Conservation (phyloP, 2,113 vertebrate genomes). For the Chionomys nivalis region DNA sequence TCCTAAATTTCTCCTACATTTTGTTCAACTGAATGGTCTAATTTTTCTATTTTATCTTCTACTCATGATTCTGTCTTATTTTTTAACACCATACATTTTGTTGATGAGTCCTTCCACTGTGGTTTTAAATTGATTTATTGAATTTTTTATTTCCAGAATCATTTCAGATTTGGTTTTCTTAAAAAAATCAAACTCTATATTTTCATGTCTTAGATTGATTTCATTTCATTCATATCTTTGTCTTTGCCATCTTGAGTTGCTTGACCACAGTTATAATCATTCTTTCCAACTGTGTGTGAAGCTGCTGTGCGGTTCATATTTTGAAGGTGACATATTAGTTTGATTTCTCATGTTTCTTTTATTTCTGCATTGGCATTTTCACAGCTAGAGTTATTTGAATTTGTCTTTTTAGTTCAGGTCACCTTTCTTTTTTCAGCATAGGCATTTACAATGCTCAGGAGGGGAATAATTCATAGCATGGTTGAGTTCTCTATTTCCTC, state of each 20-base stretch:
- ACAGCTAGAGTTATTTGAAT: neutral
- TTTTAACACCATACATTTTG: neutral
- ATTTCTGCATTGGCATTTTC: neutral
- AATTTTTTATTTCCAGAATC: neutral
- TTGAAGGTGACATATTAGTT: neutral
- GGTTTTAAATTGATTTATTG: neutral
- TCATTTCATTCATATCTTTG: neutral
- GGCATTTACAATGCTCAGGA: neutral
- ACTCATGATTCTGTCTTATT: neutral
- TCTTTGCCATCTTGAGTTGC: neutral
- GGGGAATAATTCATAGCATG: neutral
- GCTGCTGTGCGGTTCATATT: neutral
- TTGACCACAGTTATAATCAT: neutral
- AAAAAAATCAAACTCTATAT: neutral
- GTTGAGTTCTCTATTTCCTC: neutral
- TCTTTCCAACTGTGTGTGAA: neutral
- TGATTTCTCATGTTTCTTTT: neutral
- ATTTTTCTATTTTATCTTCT: neutral
- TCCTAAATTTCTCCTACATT: neutral
- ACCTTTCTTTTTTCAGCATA: neutral
- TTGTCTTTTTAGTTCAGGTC: neutral
- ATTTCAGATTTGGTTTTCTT: neutral
- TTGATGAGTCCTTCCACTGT: neutral
- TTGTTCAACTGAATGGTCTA: neutral
- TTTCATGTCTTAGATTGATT: neutral